Percentiles rank a stretch among this genome's conserved stretches.
Evolutionary conservation across 2,888 invertebrate species (phyloP).

Genomic region (Trimorus sp.): DNA sequence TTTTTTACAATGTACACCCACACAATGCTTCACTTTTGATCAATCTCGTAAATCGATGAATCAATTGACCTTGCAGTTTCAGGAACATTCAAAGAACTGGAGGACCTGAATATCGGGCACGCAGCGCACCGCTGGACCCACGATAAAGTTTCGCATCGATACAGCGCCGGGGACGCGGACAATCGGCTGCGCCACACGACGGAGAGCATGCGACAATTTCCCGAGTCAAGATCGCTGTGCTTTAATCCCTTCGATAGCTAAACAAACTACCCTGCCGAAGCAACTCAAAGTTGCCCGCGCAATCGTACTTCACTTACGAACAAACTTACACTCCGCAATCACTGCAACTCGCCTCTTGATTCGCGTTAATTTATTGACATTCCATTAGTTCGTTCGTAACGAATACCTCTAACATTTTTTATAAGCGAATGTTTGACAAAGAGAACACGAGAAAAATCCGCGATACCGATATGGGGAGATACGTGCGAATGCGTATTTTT

Average conservation of each 20-base stretch:
- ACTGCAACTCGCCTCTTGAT: conserved; percentile 26
- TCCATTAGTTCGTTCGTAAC: conserved; percentile 48
- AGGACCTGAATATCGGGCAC: conserved; percentile 31
- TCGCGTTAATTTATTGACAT: conserved; percentile 50
- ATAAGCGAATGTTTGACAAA: conserved; percentile 38
- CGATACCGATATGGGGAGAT: background rate
- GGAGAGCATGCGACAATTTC: conserved; percentile 47
- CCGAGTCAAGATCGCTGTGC: conserved; percentile 53
- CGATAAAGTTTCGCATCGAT: conserved; percentile 82
- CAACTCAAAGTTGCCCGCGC: conserved; percentile 28
- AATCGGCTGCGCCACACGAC: conserved; percentile 80
- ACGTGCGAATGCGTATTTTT: conserved; percentile 40
- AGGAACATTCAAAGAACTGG: conserved; percentile 46
- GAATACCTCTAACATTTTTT: conserved; percentile 30
- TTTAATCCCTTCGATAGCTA: conserved; percentile 57
- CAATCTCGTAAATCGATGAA: background rate
- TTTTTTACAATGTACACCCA: conserved; percentile 7
- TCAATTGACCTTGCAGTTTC: conserved; percentile 31
- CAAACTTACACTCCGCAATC: conserved; percentile 41
- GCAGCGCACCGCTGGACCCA: conserved; percentile 70
- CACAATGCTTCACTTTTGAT: too few species aligned
- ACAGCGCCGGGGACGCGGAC: conserved; percentile 87
- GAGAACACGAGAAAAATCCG: background rate
- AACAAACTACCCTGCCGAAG: conserved; percentile 13
- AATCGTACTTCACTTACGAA: conserved; percentile 34